These are phyloP conservation scores for Recurvirostra avosetta DNA, from an alignment of 2,113 vertebrate genomes.

Conservation along the genomic window DNA sequence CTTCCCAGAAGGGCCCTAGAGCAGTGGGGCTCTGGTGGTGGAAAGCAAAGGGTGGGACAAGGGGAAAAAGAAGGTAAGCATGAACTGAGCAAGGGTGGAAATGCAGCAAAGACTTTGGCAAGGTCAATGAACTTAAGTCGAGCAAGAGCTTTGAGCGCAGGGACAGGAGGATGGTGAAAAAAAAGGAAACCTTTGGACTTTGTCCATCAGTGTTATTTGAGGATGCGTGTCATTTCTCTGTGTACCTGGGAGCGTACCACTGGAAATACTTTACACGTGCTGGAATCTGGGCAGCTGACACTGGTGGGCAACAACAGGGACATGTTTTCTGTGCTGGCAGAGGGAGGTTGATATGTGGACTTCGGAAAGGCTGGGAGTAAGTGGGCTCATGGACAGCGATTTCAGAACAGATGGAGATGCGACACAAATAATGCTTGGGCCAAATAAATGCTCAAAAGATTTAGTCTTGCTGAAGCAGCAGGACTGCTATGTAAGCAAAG, in stretches of 20 bases:
- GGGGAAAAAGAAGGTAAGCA: background rate
- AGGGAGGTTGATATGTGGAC: background rate
- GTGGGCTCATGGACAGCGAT: background rate
- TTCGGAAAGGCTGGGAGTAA: background rate
- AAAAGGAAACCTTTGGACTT: background rate
- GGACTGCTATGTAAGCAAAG: background rate
- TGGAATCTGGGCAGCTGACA: background rate
- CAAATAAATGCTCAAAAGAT: background rate
- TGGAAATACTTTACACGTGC: background rate
- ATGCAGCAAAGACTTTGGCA: background rate
- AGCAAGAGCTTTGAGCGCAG: background rate
- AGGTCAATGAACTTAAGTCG: background rate
- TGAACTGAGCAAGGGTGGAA: background rate
- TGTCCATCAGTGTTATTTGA: background rate
- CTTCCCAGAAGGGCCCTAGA: background rate
- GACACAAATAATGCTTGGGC: background rate
- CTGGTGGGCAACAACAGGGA: background rate
- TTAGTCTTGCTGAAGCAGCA: background rate
- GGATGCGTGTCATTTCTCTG: background rate
- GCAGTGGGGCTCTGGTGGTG: background rate
- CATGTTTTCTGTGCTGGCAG: background rate
- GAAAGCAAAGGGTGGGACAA: background rate
- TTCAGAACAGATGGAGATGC: background rate
- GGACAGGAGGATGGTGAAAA: background rate
- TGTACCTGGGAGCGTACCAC: accelerated